Evolutionary conservation across 2,797 vertebrate genomes (phyloP).

Genomic region (Dermochelys coriacea): DNA sequence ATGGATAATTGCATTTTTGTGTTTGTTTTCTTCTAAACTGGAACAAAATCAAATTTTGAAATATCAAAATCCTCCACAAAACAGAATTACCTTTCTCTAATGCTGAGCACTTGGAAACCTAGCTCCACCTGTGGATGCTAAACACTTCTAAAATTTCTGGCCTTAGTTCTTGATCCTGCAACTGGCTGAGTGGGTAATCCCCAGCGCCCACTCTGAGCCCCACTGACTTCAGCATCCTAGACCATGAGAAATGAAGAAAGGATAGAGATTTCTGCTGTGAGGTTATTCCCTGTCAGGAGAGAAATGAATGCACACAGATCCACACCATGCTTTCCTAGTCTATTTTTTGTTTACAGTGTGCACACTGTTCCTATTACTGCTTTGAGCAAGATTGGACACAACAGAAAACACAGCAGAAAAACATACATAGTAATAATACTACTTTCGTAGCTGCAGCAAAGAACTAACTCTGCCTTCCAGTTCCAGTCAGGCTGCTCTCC

Average conservation of each 20-base stretch:
- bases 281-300: neutral
- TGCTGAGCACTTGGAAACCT: neutral
- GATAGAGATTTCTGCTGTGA: neutral
- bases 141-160: neutral
- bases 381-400: neutral
- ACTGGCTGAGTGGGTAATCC: neutral
- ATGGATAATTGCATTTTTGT: neutral
- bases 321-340: neutral
- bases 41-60: neutral
- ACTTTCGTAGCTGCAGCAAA: neutral
- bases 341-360: neutral
- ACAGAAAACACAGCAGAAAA: neutral
- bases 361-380: neutral
- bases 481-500: neutral
- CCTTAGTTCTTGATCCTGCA: neutral
- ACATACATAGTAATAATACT: neutral
- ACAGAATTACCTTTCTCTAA: neutral
- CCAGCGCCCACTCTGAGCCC: neutral
- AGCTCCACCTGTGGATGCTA: too few species aligned
- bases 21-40: neutral
- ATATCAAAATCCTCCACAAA: neutral
- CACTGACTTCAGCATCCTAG: neutral
- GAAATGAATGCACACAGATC: neutral
- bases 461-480: neutral
- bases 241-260: neutral